Percentiles rank a stretch among this genome's conserved stretches.
phyloP scores from a whole-genome alignment of 2,888 invertebrate species.

The Cloeon dipterum region DNA sequence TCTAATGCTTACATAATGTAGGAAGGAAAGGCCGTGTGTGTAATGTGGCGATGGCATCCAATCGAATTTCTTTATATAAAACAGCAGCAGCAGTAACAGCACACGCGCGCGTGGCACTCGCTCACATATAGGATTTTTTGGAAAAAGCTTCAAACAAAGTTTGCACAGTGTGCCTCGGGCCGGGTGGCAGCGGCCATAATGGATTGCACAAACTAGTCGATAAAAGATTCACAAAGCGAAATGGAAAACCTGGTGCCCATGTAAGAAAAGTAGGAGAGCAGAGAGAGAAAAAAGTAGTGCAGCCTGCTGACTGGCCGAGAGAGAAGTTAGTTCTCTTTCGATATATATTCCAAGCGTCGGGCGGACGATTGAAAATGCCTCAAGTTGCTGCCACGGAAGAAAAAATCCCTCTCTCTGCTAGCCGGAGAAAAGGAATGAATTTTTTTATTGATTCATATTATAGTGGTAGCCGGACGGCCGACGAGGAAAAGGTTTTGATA shows the following conservation, averaged over 20 bases:
- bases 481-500: too few species aligned
- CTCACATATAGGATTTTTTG: too few species aligned
- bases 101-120: too few species aligned
- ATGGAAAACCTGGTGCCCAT: constrained; percentile 2
- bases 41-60: constrained; percentile 1
- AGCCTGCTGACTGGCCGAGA: not conserved
- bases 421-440: too few species aligned
- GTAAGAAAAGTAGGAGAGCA: too few species aligned
- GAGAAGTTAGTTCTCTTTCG: too few species aligned
- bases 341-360: too few species aligned
- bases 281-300: too few species aligned
- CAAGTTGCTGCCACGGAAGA: not conserved
- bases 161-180: not conserved
- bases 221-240: constrained; percentile 1
- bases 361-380: not conserved
- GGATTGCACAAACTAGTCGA: constrained; percentile 2
- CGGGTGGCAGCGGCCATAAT: not conserved
- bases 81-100: too few species aligned
- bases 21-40: not conserved
- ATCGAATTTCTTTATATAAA: constrained; percentile 1
- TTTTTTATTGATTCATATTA: constrained; percentile 1
- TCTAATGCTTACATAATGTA: not conserved
- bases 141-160: constrained; percentile 1
- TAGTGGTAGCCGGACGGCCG: not conserved
- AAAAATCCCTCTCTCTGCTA: too few species aligned